Conservation (phyloP, 2,113 vertebrate genomes). For the Mohoua ochrocephala region DNA sequence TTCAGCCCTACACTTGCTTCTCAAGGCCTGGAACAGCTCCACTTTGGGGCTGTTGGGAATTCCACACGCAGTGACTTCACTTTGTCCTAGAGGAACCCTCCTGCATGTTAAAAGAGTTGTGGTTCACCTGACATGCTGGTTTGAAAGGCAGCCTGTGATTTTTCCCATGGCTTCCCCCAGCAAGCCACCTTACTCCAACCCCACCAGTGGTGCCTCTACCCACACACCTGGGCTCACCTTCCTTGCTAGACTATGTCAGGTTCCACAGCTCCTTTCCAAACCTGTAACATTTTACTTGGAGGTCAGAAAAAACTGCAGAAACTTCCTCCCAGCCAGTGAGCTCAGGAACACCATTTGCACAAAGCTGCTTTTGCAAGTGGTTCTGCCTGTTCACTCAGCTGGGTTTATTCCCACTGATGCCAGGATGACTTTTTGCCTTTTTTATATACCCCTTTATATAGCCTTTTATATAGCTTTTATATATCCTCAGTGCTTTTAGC, state of each 20-base stretch:
- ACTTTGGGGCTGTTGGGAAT: neutral
- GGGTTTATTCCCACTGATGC: neutral
- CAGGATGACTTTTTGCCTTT: too few relatives aligned
- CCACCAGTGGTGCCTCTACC: neutral
- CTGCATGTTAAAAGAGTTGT: neutral
- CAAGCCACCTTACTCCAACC: neutral
- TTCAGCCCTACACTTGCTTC: neutral
- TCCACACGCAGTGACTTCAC: neutral
- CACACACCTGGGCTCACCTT: neutral
- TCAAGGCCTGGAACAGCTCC: neutral
- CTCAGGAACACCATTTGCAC: neutral
- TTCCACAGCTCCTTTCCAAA: neutral
- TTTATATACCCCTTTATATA: too few relatives aligned
- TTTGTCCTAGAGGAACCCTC: neutral
- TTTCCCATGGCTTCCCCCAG: neutral
- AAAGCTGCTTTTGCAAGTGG: neutral
- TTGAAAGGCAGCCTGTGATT: neutral
- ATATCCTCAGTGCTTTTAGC: too few relatives aligned
- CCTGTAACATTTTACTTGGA: neutral
- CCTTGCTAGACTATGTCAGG: neutral
- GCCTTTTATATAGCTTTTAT: too few relatives aligned
- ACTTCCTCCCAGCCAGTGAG: neutral
- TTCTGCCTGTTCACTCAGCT: neutral
- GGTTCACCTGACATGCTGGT: neutral
- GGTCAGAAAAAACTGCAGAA: neutral